Percentiles rank a stretch among this genome's conserved stretches.
phyloP scores from a whole-genome alignment of 2,797 vertebrate species.

The Neostethus bicornis region DNA sequence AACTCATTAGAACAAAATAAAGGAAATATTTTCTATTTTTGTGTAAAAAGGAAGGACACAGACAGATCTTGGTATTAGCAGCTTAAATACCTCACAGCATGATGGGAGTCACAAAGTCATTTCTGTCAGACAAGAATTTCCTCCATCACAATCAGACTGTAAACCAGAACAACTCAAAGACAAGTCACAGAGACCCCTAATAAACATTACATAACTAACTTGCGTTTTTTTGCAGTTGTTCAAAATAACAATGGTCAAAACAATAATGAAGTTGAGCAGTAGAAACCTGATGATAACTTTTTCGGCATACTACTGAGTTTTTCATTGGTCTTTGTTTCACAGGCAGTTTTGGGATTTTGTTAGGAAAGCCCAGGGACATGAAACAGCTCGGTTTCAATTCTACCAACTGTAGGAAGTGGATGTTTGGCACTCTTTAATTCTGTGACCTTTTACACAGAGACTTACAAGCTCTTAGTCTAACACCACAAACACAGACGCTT shows the following conservation, averaged over 20 bases:
- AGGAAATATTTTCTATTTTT: too few species aligned
- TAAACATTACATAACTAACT: too few species aligned
- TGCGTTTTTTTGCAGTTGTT: too few species aligned
- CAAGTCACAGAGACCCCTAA: too few species aligned
- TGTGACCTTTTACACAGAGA: slow-evolving; percentile 9
- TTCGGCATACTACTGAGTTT: slow-evolving; percentile 28
- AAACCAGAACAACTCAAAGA: too few species aligned
- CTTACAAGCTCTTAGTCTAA: slow-evolving; percentile 12
- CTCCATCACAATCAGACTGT: too few species aligned
- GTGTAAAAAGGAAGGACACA: too few species aligned
- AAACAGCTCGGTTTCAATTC: not conserved
- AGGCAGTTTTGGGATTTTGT: slow-evolving; percentile 4
- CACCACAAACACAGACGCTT: not conserved
- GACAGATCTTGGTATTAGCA: too few species aligned
- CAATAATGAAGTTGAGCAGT: slow-evolving; percentile 32
- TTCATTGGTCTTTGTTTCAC: slow-evolving; percentile 48
- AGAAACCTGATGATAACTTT: slow-evolving; percentile 6
- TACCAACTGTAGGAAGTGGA: not conserved
- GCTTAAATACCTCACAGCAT: too few species aligned
- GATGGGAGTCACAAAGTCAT: too few species aligned
- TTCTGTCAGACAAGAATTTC: too few species aligned
- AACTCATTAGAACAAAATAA: too few species aligned
- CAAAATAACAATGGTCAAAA: slow-evolving; percentile 14
- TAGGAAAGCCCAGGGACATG: not conserved
- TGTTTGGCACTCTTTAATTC: slow-evolving; percentile 4